Base-by-base conservation (phyloP, 2,797 vertebrate species). In the Melanotaenia nigrans region DNA sequence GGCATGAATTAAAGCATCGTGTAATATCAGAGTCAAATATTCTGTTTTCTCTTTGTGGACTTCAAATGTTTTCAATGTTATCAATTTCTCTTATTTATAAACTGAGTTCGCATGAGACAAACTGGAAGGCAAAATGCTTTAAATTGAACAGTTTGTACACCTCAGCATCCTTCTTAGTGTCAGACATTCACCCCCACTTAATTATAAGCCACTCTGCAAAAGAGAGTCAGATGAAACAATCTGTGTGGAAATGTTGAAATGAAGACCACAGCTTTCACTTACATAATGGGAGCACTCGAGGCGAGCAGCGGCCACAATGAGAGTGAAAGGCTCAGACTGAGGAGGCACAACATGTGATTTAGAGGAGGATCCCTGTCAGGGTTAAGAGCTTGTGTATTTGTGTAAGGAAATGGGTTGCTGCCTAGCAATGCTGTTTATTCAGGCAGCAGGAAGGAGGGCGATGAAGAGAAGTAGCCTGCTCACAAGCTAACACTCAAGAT, bases 341-440 rank as follows among this genome's bases (percentile, higher is more conserved):
- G 64, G 75, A 85, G 83, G 83, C 67, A 55, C 62, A 86, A 69
- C 85, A 80, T 86, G 85, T 89, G 86, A 91, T 89, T 76, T 74
- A 80, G 79, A 90, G 90, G 85, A 86, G 87, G 87, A 86, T 86
- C 86, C 78, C 80, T 80, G 88, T 81, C 85, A 78, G 82, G 75
- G 86, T 89, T 81, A 85, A 88, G 90, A 82, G 87, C 68, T 82
- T 70, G 89, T 90, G 62, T 93, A 90, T 95, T 93, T 94, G 91
- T 92, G 87, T 87, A 87, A 93, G 92, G 86, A 91, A 93, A 88
- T 87, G 85, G 86, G 89, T 78, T 84, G 89, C 90, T 92, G 91
- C 90, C 89, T 91, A 90, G 91, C 89, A 89, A 92, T 93, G 83
- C 75, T 93, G 91, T 94, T 92, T 92, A 91, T 92, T 90, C 92